phyloP scores from a whole-genome alignment of 2,113 vertebrate genomes.

The Vireo altiloquus region DNA sequence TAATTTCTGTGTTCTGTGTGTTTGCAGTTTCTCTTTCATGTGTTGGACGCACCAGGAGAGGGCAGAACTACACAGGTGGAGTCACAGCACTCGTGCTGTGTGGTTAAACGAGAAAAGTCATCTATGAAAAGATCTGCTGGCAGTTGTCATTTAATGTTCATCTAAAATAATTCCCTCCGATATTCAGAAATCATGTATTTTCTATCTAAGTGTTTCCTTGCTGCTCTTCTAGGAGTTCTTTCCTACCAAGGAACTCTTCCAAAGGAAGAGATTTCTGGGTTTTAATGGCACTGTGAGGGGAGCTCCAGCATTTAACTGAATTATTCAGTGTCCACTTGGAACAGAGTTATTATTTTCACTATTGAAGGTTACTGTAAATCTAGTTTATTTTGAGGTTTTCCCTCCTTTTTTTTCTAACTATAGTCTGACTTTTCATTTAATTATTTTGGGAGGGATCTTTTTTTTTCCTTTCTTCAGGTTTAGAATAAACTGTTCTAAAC shows the following conservation, averaged over 20 bases:
- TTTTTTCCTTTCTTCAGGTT: neutral
- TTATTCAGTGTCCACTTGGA: neutral
- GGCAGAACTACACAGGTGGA: constrained; percentile 19
- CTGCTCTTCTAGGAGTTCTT: too few species aligned
- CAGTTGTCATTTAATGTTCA: neutral
- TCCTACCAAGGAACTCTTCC: neutral
- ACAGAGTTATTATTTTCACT: neutral
- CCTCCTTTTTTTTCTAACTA: fast-evolving
- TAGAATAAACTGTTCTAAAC: neutral
- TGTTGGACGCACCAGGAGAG: constrained; percentile 8
- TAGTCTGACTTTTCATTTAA: neutral
- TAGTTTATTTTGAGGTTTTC: neutral
- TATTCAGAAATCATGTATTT: neutral
- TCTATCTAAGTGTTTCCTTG: neutral
- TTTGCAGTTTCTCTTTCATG: neutral
- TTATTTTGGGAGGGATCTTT: neutral
- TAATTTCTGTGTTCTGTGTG: fast-evolving
- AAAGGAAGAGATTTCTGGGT: neutral
- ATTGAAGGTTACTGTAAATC: neutral
- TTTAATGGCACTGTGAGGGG: neutral
- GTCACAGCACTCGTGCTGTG: fast-evolving
- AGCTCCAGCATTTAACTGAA: neutral
- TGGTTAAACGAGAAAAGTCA: fast-evolving
- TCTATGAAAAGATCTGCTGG: neutral
- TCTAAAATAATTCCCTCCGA: neutral